Base-by-base conservation (phyloP, 2,888 invertebrate species). In the Apoderus coryli region DNA sequence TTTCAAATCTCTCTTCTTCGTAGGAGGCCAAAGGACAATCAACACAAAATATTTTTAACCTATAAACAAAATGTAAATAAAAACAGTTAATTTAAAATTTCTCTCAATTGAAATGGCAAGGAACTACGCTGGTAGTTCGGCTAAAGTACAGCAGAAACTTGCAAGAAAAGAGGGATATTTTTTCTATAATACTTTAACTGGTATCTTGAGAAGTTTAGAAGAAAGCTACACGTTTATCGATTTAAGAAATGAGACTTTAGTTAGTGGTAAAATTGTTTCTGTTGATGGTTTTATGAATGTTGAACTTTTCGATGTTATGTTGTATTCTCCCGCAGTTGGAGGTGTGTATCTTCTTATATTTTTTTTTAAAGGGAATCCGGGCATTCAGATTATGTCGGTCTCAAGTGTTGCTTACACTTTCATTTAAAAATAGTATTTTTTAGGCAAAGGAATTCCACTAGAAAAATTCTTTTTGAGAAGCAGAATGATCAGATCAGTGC, bases 261-360 rank as follows among this genome's bases (percentile, higher is more conserved):
- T 76, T 16, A 67, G 66, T 47, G 78, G 78, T 24, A 55, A 55
- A 41, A 56, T 77, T 26, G 53, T 53, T n/a, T 51, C 60, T 32
- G 69, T 74, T 3, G 77, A 78, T 58, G 76, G 73, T 33, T 70
- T 47, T 44, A 77, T 78, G 76, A 78, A 78, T 44, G 54, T 77
- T 31, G 63, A 70, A 36, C 62, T 78, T 57, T 56, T 54, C 40
- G 64, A 75, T 51, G 72, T 66, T 33, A 53, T 72, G 11, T 75
- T 67, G 49, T 69, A 67, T 45, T 71, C 76, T 54, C 60, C 69
- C 3, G 61, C 63, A 55, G 73, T 72, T 49, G 42, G 31, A 25
- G 10, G 10, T n/a, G n/a, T n/a, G n/a, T n/a, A n/a, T n/a, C n/a
- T n/a, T n/a, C n/a, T n/a, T n/a, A n/a, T 19, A 4, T 10, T 22